Conservation (phyloP, 2,797 vertebrate genomes). For the Liparis tanakae region DNA sequence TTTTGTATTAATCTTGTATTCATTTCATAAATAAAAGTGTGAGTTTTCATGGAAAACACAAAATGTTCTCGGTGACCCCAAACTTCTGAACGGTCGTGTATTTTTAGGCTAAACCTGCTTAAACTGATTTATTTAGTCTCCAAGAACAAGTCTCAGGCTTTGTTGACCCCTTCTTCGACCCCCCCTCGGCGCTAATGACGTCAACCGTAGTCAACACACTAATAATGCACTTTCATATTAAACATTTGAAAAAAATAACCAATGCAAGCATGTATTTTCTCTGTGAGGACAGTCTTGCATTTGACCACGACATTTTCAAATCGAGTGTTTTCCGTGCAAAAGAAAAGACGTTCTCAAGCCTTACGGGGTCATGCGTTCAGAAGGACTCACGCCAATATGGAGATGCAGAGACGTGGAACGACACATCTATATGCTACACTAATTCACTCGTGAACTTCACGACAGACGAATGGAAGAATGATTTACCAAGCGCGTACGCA, state of each 20-base stretch:
- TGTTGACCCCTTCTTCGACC: not conserved
- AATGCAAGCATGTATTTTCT: not conserved
- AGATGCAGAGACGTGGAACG: slow-evolving; percentile 12
- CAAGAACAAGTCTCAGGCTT: not conserved
- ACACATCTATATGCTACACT: not conserved
- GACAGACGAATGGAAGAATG: slow-evolving; percentile 1
- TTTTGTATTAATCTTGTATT: too few species aligned
- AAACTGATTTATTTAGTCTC: not conserved
- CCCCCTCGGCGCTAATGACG: not conserved
- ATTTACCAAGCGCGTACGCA: slow-evolving; percentile 6
- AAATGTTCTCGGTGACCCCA: too few species aligned
- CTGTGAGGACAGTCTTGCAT: not conserved
- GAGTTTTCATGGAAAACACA: too few species aligned
- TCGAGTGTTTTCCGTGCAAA: not conserved
- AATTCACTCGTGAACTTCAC: slow-evolving; percentile 16
- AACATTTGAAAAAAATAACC: not conserved
- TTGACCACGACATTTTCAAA: not conserved
- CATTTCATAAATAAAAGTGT: too few species aligned
- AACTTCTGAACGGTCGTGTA: too few species aligned
- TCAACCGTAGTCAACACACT: not conserved
- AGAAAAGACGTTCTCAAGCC: not conserved
- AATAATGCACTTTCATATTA: not conserved
- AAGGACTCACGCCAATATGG: not conserved
- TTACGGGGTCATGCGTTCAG: not conserved
- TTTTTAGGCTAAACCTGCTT: too few species aligned